phyloP scores from a whole-genome alignment of 2,888 invertebrate genomes.

The Limnephilus auricula region DNA sequence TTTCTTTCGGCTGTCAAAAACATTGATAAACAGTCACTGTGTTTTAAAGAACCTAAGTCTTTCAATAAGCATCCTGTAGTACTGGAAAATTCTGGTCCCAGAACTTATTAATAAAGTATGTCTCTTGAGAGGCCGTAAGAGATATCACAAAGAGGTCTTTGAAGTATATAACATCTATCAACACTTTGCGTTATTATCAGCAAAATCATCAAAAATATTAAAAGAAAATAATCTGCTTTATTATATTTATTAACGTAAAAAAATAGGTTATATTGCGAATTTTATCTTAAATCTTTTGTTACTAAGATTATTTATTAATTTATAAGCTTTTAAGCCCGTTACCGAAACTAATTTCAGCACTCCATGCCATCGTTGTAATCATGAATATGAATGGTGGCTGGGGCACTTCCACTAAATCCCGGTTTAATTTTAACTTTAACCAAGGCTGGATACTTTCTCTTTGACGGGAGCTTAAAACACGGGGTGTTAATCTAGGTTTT shows the following conservation, averaged over 20 bases:
- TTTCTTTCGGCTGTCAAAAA: neutral
- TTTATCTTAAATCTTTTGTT: neutral
- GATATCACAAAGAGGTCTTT: too few relatives aligned
- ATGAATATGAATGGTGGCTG: conserved; percentile 36
- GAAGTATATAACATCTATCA: neutral
- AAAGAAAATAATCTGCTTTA: neutral
- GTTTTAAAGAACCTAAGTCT: too few relatives aligned
- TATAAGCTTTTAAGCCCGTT: neutral
- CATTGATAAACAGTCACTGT: neutral
- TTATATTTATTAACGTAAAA: neutral
- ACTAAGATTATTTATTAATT: neutral
- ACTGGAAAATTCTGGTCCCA: too few relatives aligned
- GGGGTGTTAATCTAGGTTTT: conserved; percentile 77
- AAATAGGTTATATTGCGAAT: neutral
- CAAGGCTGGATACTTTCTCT: conserved; percentile 58
- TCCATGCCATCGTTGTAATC: conserved; percentile 41
- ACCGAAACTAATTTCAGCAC: conserved; percentile 39
- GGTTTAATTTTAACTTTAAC: conserved; percentile 55
- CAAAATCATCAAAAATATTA: too few relatives aligned
- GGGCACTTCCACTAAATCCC: conserved; percentile 32
- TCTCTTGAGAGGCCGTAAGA: too few relatives aligned
- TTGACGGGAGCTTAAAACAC: conserved; percentile 62
- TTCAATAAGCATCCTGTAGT: too few relatives aligned
- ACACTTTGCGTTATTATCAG: neutral
- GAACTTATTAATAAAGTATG: too few relatives aligned